Evolutionary conservation across 2,797 vertebrate species (phyloP), one percentile per base, ranked within the genome.

Genomic region (Phoxinus dragarum): DNA sequence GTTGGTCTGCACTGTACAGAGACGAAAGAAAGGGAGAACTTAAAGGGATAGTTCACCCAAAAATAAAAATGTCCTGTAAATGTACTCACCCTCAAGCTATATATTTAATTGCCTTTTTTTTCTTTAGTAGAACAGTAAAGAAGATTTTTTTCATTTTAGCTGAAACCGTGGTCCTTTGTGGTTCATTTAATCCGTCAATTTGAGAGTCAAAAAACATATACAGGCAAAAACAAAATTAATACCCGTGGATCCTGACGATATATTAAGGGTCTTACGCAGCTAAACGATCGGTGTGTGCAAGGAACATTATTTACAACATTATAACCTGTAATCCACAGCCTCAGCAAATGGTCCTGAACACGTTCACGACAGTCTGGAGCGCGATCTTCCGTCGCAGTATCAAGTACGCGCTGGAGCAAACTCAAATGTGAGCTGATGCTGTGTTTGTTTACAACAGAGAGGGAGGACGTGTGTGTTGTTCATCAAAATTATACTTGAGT

Each of bases 1-100:
- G 81, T 96, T 96, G 52, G 98, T 99, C 89, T 95, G 96, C 78
- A 94, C 98, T 99, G 93, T 0, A 49, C 27, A 74, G 14, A 73
- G 19, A 54, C 6, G 16, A 80, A 67, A 47, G n/a, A 49, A 72
- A 73, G 17, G 11, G 1, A 27, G 78, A 52, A 31, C n/a, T 66
- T 64, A 64, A 16, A 31, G 12, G 27, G 5, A 66, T 16, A 31
- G 27, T 7, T 34, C 14, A 66, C 14, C 59, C 2, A 66, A 34
- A 66, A 17, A 34, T 17, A 31, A 64, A 64, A 6, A 14, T n/a
- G 27, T 31, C 5, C 59, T 64, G 59, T 31, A 16, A 16, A 64
- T 31, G 3, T 16, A 16, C 27, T 31, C 61, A 64, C 1, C 27
- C 12, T 27, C 61, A 31, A 27, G 61, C 14, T 31, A 66, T 34